Conservation (phyloP, 2,113 vertebrate genomes). For the Alaudala cheleensis region DNA sequence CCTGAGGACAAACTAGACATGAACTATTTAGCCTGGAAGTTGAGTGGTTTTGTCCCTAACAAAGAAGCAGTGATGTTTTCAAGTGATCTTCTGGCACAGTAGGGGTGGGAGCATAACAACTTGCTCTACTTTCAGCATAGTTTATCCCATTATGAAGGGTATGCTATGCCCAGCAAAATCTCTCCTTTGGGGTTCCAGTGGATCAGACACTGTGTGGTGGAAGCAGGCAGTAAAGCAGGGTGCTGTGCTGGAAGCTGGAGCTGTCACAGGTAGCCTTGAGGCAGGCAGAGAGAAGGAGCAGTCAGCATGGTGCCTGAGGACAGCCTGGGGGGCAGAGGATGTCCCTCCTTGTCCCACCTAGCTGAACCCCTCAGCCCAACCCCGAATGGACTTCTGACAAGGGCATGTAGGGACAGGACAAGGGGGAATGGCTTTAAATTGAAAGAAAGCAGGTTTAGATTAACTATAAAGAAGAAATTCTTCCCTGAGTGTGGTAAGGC, state of each 20-base stretch:
- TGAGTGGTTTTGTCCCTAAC: not conserved
- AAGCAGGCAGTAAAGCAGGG: not conserved
- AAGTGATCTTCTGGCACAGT: not conserved
- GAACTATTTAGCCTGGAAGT: not conserved
- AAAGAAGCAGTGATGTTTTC: not conserved
- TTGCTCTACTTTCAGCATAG: not conserved
- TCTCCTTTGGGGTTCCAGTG: not conserved
- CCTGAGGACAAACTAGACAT: not conserved
- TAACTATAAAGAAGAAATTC: not conserved
- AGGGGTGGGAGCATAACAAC: not conserved
- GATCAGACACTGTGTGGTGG: not conserved
- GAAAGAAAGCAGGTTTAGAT: not conserved
- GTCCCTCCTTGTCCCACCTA: not conserved
- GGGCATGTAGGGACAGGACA: not conserved
- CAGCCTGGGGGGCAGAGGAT: not conserved
- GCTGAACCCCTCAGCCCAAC: not conserved
- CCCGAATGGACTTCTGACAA: not conserved
- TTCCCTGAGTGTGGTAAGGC: not conserved
- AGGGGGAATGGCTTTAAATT: not conserved
- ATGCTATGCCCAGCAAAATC: not conserved
- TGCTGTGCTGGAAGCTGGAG: not conserved
- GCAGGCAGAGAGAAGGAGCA: not conserved
- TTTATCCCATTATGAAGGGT: not conserved
- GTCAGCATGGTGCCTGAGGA: rapidly evolving
- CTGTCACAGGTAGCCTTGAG: not conserved